Percentiles rank a stretch among this genome's conserved stretches.
These are phyloP conservation scores for Chelon labrosus DNA, from an alignment of 2,797 vertebrate genomes.

Conservation along the genomic window DNA sequence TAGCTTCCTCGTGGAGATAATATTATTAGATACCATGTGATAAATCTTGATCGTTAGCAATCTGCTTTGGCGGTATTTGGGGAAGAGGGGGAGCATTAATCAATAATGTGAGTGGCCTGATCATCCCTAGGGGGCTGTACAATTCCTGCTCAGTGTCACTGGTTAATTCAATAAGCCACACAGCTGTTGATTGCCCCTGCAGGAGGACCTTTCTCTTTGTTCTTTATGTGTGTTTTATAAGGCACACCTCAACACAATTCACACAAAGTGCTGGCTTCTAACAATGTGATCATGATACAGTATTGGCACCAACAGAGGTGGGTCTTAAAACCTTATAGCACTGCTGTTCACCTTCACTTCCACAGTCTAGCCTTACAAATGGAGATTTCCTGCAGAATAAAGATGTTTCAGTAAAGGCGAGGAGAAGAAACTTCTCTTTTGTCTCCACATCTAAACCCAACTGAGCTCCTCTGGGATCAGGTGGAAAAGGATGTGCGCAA, in stretches of 20 bases:
- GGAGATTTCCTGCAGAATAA: constrained; percentile 24
- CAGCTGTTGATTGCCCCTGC: constrained; percentile 23
- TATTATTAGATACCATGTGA: constrained; percentile 61
- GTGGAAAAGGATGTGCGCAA: constrained; percentile 49
- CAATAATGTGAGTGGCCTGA: constrained; percentile 60
- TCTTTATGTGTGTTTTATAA: constrained; percentile 24
- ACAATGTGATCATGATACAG: background rate
- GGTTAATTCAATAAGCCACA: constrained; percentile 58
- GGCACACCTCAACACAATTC: constrained; percentile 12
- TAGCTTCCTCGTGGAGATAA: constrained; percentile 58
- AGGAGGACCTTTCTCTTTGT: constrained; percentile 19
- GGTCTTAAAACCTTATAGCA: constrained; percentile 14
- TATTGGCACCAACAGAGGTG: background rate
- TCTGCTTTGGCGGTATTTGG: constrained; percentile 59
- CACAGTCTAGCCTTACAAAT: constrained; percentile 9
- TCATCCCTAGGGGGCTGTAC: constrained; percentile 43
- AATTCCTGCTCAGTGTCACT: constrained; percentile 53
- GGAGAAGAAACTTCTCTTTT: constrained; percentile 24
- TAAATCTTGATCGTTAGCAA: constrained; percentile 65
- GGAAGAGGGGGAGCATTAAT: constrained; percentile 45
- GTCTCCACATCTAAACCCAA: constrained; percentile 38
- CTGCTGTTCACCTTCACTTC: constrained; percentile 11
- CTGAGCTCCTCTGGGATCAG: constrained; percentile 48
- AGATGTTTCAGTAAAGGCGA: constrained; percentile 33
- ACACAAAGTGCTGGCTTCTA: constrained; percentile 17